Evolutionary conservation across 2,888 invertebrate species (phyloP).

Genomic region (Junonia oenone): DNA sequence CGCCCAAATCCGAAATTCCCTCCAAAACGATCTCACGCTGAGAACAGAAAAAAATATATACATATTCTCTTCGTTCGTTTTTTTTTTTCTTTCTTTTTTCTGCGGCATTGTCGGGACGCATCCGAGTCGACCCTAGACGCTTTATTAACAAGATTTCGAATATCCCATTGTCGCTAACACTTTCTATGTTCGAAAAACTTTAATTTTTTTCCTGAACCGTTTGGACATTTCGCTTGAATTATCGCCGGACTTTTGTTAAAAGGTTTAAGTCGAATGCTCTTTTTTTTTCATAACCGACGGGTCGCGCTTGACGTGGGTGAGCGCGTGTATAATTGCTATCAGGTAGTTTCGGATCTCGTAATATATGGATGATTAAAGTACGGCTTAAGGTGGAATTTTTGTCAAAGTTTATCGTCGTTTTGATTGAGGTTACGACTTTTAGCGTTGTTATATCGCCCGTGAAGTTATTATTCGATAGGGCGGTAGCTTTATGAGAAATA

Average conservation of each 20-base stretch:
- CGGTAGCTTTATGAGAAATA: constrained; percentile 71
- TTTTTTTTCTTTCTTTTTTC: constrained; percentile 60
- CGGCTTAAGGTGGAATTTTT: constrained; percentile 77
- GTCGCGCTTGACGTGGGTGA: constrained; percentile 73
- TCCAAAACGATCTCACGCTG: constrained; percentile 77
- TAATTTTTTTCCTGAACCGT: constrained; percentile 55
- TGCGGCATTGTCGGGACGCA: constrained; percentile 47
- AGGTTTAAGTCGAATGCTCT: constrained; percentile 65
- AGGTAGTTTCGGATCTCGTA: constrained; percentile 74
- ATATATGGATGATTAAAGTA: constrained; percentile 79
- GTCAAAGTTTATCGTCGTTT: constrained; percentile 76
- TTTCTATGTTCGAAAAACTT: constrained; percentile 73
- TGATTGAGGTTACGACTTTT: constrained; percentile 75
- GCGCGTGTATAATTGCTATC: constrained; percentile 76
- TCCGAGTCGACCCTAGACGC: constrained; percentile 47
- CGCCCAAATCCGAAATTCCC: constrained; percentile 70
- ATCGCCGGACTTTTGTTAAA: constrained; percentile 76
- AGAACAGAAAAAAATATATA: constrained; percentile 51
- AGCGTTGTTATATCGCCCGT: constrained; percentile 40
- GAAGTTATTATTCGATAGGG: constrained; percentile 50
- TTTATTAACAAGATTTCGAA: constrained; percentile 79
- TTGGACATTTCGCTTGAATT: constrained; percentile 80
- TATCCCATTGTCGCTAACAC: constrained; percentile 78
- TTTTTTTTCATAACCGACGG: constrained; percentile 65
- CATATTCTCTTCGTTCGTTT: constrained; percentile 39